Base-by-base conservation (phyloP, 2,797 vertebrate genomes). In the Microhierax caerulescens region DNA sequence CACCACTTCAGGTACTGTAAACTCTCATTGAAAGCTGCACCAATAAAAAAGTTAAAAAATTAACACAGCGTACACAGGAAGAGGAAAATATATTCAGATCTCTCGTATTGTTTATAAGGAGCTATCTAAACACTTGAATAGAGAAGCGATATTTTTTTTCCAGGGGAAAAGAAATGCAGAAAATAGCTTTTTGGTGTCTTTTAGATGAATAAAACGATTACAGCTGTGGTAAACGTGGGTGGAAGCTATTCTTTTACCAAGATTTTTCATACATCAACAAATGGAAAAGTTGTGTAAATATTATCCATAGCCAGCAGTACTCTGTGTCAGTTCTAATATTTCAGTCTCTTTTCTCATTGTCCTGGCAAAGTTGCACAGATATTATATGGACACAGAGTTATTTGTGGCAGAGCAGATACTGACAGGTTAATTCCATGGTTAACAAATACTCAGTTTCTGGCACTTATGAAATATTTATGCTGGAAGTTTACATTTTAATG, bases 401-500 rank as follows among this genome's bases (percentile, higher is more conserved):
- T 90, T 93, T 68, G 83, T 95, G 88, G 78, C 83, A 83, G 47
- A 72, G 67, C 30, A 88, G 91, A 90, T 94, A 82, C 94, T 92
- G 92, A 97, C 92, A 96, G 95, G 91, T 95, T 93, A 94, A 96
- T 87, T 90, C 88, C 90, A 68, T 68, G 77, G 88, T 93, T 96
- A 94, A 97, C 95, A 97, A 94, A 96, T 87, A 97, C 85, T 96
- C 72, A 80, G 27, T 94, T 97, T 93, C 97, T 97, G 97, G 95
- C 95, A 90, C 92, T 96, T 94, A 80, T 95, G 96, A 97, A 98
- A 95, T 93, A 97, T 93, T 95, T 95, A 90, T 96, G 91, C 93
- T 95, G 74, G 95, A 96, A 97, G 97, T 98, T 98, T 98, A 97
- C 95, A 93, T 90, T 97, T 97, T 97, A 96, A 98, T 99, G 98